Evolutionary conservation across 2,797 vertebrate genomes (phyloP).

Genomic region (Spinus pinus): DNA sequence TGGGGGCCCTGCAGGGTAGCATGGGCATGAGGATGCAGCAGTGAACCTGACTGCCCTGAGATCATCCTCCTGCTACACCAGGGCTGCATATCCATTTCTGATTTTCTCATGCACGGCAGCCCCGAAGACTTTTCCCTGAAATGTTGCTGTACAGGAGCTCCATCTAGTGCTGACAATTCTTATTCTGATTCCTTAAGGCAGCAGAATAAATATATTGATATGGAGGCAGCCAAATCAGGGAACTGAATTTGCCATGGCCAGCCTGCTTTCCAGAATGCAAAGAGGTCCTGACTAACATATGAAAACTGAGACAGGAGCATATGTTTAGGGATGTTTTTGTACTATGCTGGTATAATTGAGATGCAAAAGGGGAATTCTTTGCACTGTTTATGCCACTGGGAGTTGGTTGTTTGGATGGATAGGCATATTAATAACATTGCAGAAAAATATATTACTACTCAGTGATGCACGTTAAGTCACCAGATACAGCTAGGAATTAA

Average conservation of each 20-base stretch:
- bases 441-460: not conserved
- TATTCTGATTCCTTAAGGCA: not conserved
- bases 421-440: not conserved
- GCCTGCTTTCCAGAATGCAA: not conserved
- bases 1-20: accelerated
- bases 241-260: not conserved
- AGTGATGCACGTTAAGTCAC: not conserved
- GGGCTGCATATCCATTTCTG: not conserved
- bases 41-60: not conserved
- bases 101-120: not conserved
- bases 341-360: not conserved
- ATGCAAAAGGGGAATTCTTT: not conserved
- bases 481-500: not conserved
- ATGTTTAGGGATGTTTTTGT: not conserved
- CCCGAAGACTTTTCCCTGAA: not conserved
- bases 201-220: not conserved
- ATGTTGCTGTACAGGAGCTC: slow-evolving; percentile 39
- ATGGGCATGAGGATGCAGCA: not conserved
- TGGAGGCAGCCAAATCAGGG: not conserved
- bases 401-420: not conserved
- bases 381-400: not conserved
- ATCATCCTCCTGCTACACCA: accelerated
- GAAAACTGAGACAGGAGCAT: not conserved
- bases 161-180: slow-evolving; percentile 32
- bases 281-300: not conserved